Conservation (phyloP, 35 echinoderm and acorn worm genomes). For the Nesometra sesokonis region DNA sequence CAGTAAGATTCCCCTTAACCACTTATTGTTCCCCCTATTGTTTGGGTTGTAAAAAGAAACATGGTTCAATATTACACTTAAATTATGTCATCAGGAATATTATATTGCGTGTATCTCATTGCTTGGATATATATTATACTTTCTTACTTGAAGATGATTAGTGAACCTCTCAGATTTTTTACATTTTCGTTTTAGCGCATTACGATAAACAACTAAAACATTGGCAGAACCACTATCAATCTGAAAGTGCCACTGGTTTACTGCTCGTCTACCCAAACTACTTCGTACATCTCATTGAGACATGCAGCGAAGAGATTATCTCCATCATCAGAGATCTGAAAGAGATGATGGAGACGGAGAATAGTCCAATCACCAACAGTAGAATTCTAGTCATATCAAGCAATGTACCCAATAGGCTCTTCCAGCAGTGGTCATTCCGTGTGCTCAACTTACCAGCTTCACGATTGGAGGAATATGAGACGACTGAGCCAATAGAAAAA, state of each 20-base stretch:
- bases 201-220: conserved; percentile 97
- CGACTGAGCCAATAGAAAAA: conserved; percentile 83
- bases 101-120: too few relatives aligned
- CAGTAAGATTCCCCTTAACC: too few relatives aligned
- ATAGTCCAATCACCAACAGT: conserved; percentile 41
- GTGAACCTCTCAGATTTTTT: not conserved
- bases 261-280: conserved; percentile 89
- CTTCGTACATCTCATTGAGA: conserved; percentile 93
- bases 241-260: conserved; percentile 92
- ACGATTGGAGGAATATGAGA: conserved; percentile 85
- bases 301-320: conserved; percentile 81
- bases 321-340: conserved; percentile 64
- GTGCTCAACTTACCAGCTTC: conserved; percentile 79
- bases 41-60: too few relatives aligned
- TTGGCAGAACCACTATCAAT: conserved; percentile 93
- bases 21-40: too few relatives aligned
- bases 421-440: conserved; percentile 89
- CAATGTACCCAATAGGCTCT: conserved; percentile 82
- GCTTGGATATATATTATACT: too few relatives aligned
- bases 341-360: not conserved
- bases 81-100: too few relatives aligned
- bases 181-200: conserved; percentile 46
- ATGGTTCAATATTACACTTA: too few relatives aligned
- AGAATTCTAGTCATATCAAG: conserved; percentile 90
- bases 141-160: too few relatives aligned